Evolutionary conservation across 2,888 invertebrate genomes (phyloP).

Genomic region (Perithous albicinctus): DNA sequence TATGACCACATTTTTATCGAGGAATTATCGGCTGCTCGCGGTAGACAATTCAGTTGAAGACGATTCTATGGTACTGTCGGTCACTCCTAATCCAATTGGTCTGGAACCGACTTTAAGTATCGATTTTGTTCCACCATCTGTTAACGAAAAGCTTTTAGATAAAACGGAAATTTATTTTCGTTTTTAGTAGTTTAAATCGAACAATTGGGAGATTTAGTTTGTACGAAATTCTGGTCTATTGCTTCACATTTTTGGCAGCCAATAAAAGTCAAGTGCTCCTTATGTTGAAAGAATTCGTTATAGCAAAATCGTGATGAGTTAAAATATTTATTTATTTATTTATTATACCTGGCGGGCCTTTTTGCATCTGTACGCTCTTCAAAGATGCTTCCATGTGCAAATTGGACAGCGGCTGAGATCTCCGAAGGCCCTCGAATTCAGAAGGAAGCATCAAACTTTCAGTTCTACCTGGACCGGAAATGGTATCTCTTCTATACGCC

Average conservation of each 20-base stretch:
- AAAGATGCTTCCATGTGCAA: background rate
- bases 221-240: background rate
- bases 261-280: background rate
- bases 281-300: background rate
- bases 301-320: background rate
- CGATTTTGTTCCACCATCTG: constrained; percentile 12
- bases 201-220: background rate
- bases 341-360: background rate
- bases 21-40: constrained; percentile 2
- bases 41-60: constrained; percentile 21
- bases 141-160: background rate
- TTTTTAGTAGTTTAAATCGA: too few species aligned
- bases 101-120: constrained; percentile 26
- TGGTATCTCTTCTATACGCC: background rate
- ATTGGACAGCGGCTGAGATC: constrained; percentile 10
- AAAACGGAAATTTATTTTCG: background rate
- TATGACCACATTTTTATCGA: background rate
- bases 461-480: constrained; percentile 22
- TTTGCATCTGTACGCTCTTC: constrained; percentile 3
- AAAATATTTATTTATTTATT: background rate
- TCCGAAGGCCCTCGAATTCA: constrained; percentile 41
- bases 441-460: constrained; percentile 47
- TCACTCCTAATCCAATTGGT: background rate
- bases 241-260: background rate
- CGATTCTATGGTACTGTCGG: background rate